Conservation (phyloP, 1,140 invertebrate species). For the Ptiloglossa arizonensis region DNA sequence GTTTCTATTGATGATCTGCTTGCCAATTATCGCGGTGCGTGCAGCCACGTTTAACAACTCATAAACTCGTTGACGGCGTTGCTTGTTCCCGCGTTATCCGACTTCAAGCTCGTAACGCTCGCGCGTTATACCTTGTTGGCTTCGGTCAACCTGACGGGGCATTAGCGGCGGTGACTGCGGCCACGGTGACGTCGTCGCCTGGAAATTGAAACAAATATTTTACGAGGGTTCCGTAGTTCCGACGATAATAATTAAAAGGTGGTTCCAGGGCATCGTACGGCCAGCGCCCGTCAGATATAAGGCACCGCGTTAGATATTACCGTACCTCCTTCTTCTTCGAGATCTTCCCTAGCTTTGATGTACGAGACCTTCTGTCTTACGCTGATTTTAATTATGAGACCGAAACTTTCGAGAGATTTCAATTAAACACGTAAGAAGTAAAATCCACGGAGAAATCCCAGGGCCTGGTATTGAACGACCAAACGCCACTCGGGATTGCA, state of each 20-base stretch:
- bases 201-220: constrained; percentile 78
- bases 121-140: constrained; percentile 49
- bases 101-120: constrained; percentile 32
- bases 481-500: too few species aligned
- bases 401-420: constrained; percentile 56
- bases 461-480: constrained; percentile 28
- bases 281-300: constrained; percentile 50
- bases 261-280: constrained; percentile 50
- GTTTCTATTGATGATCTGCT: constrained; percentile 72
- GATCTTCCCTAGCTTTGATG: constrained; percentile 60
- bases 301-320: constrained; percentile 58
- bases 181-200: constrained; percentile 37
- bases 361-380: constrained; percentile 43
- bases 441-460: constrained; percentile 20
- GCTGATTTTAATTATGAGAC: constrained; percentile 62
- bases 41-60: constrained; percentile 71
- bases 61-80: constrained; percentile 69
- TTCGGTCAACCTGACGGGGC: constrained; percentile 42
- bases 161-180: constrained; percentile 24
- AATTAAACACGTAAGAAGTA: constrained; percentile 40
- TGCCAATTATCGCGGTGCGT: constrained; percentile 52
- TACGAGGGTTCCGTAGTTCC: constrained; percentile 68
- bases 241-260: constrained; percentile 73
- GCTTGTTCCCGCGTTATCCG: constrained; percentile 28
- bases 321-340: constrained; percentile 22